Percentiles rank a stretch among this genome's conserved stretches.
These are phyloP conservation scores for Ctenosaura bakeri DNA, from an alignment of 2,797 vertebrate species.

Conservation along the genomic window DNA sequence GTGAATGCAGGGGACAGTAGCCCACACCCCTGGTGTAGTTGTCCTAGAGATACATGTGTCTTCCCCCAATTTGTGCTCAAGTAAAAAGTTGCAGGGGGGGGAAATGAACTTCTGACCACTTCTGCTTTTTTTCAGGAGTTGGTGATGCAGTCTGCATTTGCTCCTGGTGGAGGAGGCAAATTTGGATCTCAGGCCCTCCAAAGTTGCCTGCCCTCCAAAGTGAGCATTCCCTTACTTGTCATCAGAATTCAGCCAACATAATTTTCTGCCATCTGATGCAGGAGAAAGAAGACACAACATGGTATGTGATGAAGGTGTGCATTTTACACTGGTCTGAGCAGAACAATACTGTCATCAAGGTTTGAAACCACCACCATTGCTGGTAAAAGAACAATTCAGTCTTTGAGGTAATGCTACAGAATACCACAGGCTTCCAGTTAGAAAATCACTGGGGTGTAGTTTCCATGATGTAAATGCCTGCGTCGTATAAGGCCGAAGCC, in stretches of 20 bases:
- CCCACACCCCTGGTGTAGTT: too few relatives aligned
- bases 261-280: not conserved
- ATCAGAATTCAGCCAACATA: not conserved
- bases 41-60: too few relatives aligned
- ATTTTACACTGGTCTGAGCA: not conserved
- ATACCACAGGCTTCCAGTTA: not conserved
- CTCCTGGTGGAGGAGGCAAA: too few relatives aligned
- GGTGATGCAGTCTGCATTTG: too few relatives aligned
- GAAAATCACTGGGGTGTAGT: not conserved
- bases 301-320: not conserved
- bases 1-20: too few relatives aligned
- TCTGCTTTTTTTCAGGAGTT: too few relatives aligned
- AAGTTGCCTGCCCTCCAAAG: too few relatives aligned
- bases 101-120: too few relatives aligned
- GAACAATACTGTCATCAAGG: not conserved
- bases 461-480: slow-evolving; percentile 14
- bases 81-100: too few relatives aligned
- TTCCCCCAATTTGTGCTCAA: too few relatives aligned
- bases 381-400: slow-evolving; percentile 24
- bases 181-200: too few relatives aligned
- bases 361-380: not conserved
- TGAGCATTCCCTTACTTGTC: too few relatives aligned
- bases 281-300: not conserved
- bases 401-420: not conserved
- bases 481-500: slow-evolving; percentile 1